Evolutionary conservation across 2,888 invertebrate species (phyloP), one percentile per base, ranked within the genome.

Genomic region (Prosopocoilus inquinatus): DNA sequence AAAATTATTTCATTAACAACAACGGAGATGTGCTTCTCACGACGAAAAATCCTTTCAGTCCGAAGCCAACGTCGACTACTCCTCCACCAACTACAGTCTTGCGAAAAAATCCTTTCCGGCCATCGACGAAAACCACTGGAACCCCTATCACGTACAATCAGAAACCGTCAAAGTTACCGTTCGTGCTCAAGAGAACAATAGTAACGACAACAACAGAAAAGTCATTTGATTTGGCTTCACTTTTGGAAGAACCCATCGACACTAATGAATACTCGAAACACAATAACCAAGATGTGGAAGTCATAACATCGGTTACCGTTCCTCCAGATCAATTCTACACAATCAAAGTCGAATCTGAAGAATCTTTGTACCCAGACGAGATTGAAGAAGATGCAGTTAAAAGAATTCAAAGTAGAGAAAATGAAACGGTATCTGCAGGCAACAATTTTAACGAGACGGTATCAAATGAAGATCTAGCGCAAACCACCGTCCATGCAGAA

Each of bases 21-120:
- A 70, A 74, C 52, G 75, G 75, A 2, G 72, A 75, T 35, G 75
- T 76, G 9, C 71, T 65, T 50, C 65, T 67, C 11, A 67, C 71
- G 0, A 64, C 67, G 3, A 67, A 68, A 58, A 64, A 63, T 15
- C 64, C 70, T 16, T 65, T 68, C 55, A 67, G 64, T 53, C 63
- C 69, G 3, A 70, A 68, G 61, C 62, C 67, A 0, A 65, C 70
- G 1, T 59, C 64, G 9, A 66, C 67, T 3, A 65, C 70, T 2
- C 64, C 67, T 9, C 61, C 61, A 4, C 65, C 68, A 12, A 69
- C 72, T 1, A 65, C 70, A 12, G 62, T 64, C 4, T 66, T 68
- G 54, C 60, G 72, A 35, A 67, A 61, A 55, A 70, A 70, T 55
- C 63, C 67, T 20, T 71, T 72, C 58, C 66, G 60, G 43, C 67